These are phyloP conservation scores for Pangasius macronema DNA, from an alignment of 2,797 vertebrate genomes.

Conservation along the genomic window DNA sequence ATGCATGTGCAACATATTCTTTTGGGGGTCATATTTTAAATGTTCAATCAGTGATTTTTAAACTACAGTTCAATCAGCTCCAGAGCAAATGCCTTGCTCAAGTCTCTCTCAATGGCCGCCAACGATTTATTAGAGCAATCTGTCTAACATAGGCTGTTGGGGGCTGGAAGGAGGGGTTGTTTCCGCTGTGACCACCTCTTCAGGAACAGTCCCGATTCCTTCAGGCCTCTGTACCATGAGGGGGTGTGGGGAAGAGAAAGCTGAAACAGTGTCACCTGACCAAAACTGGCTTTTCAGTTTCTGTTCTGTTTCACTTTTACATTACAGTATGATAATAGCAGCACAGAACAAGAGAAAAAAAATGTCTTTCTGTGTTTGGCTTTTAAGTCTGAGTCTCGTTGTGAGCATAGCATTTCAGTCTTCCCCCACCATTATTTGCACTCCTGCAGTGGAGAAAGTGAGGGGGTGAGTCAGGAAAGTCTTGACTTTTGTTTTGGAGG, in stretches of 20 bases:
- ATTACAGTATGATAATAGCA: conserved; percentile 95
- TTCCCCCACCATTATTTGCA: conserved; percentile 90
- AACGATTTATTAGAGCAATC: conserved; percentile 84
- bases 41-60: conserved; percentile 92
- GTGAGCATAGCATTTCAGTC: conserved; percentile 95
- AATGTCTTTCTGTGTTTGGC: conserved; percentile 87
- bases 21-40: conserved; percentile 87
- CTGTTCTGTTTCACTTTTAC: conserved; percentile 66
- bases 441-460: conserved; percentile 92
- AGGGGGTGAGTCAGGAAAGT: conserved; percentile 90
- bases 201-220: conserved; percentile 95
- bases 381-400: conserved; percentile 99
- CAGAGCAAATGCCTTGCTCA: conserved; percentile 79
- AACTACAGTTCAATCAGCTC: conserved; percentile 76
- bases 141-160: conserved; percentile 83
- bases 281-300: conserved; percentile 79
- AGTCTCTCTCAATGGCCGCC: conserved; percentile 85
- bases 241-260: conserved; percentile 81
- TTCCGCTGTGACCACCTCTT: conserved; percentile 94
- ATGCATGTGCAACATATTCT: conserved; percentile 86
- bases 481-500: conserved; percentile 86
- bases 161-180: conserved; percentile 69
- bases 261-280: conserved; percentile 99
- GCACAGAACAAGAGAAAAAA: conserved; percentile 84
- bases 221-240: conserved; percentile 94